These are phyloP conservation scores for Epinotia brunnichana DNA, from an alignment of 2,888 invertebrate genomes.

Conservation along the genomic window DNA sequence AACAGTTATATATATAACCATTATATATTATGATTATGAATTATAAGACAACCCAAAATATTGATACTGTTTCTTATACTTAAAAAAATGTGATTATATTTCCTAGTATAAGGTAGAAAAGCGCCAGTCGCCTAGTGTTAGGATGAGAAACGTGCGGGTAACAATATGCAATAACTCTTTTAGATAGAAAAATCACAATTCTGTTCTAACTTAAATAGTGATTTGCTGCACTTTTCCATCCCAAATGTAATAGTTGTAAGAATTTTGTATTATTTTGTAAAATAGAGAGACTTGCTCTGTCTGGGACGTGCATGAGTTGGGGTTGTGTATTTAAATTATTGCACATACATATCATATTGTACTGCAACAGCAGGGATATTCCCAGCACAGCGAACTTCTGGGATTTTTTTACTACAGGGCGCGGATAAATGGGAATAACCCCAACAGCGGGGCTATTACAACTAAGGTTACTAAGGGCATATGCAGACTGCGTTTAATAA, in stretches of 20 bases:
- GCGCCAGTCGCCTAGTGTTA: slow-evolving; percentile 51
- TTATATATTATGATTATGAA: slow-evolving; percentile 40
- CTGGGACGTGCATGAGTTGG: slow-evolving; percentile 15
- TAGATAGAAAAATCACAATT: slow-evolving; percentile 50
- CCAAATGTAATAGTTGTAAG: slow-evolving; percentile 42
- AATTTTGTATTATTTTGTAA: slow-evolving; percentile 26
- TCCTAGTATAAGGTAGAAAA: slow-evolving; percentile 58
- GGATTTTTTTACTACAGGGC: too few species aligned
- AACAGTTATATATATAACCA: slow-evolving; percentile 43
- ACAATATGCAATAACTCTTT: slow-evolving; percentile 58
- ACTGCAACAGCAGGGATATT: background rate
- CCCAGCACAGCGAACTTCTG: too few species aligned
- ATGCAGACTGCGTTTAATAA: too few species aligned
- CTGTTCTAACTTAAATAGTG: slow-evolving; percentile 22
- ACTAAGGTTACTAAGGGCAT: too few species aligned
- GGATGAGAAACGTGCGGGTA: slow-evolving; percentile 58
- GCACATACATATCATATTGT: slow-evolving; percentile 2
- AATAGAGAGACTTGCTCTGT: slow-evolving; percentile 26
- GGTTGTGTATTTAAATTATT: background rate
- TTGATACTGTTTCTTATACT: slow-evolving; percentile 58
- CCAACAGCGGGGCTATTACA: too few species aligned
- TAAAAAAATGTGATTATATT: slow-evolving; percentile 66
- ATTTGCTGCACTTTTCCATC: slow-evolving; percentile 48
- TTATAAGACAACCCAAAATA: slow-evolving; percentile 24
- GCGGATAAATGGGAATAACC: too few species aligned